Base-by-base conservation (phyloP, 2,113 vertebrate genomes). In the Pelobates fuscus region DNA sequence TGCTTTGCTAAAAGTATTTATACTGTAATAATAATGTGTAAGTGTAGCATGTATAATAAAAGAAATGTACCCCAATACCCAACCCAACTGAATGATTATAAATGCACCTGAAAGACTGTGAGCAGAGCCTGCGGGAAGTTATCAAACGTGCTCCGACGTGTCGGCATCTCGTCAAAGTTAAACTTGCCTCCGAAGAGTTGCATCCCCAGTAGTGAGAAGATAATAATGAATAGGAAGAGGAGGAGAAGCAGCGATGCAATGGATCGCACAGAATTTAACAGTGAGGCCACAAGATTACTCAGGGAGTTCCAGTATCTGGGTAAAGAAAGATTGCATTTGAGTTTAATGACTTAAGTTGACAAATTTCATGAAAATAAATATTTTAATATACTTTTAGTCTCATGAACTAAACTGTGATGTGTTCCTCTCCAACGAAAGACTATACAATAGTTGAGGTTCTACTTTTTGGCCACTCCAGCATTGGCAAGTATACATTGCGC, bases 161-260 rank as follows among this genome's bases (percentile, higher is more conserved):
- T 97, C 82, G 95, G 89, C 92, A 93, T 94, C 83, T 93, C 96
- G 26, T 99, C 97, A 1, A 99, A 99, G 88, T 99, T 99, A 91
- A 99, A 99, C 86, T 99, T 99, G 10, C 97, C 97, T 66, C 97
- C 97, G 70, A 99, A 99, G 25, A 99, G 96, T 90, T 99, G 97
- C 97, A 99, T 99, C 41, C 97, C 97, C 77, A 99, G 90, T 58
- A 99, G 92, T 1, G 96, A 98, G 91, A 99, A 99, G 90, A 99
- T 99, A 90, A 99, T 99, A 91, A 99, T 99, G 93, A 99, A 99
- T 86, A 99, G 97, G 90, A 99, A 99, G 81, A 99, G 95, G 11
- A 99, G 94, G 54, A 99, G 91, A 81, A 99, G 78, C 78, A 99
- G 90, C 74, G 97, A 99, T 61, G 97, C 97, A 6, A 99, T 99